These are phyloP conservation scores for Plebejus argus DNA, from an alignment of 2,888 invertebrate species.

Conservation along the genomic window DNA sequence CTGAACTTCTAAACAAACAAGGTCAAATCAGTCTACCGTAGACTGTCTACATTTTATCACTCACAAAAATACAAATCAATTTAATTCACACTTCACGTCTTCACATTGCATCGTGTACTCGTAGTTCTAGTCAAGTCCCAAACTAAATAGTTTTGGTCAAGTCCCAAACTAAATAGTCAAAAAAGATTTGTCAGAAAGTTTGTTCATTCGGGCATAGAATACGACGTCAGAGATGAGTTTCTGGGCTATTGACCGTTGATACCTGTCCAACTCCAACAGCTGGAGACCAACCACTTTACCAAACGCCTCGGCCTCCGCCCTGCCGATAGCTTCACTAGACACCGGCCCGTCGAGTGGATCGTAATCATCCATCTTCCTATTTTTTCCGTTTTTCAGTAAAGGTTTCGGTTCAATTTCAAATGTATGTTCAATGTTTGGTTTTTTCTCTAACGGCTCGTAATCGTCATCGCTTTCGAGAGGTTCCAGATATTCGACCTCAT, in stretches of 20 bases:
- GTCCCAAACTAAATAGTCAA: slow-evolving; percentile 29
- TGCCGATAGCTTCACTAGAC: not conserved
- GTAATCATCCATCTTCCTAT: not conserved
- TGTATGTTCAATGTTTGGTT: not conserved
- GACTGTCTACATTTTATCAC: too few species aligned
- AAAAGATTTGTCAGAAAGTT: slow-evolving; percentile 43
- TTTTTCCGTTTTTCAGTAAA: not conserved
- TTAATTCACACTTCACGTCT: too few species aligned
- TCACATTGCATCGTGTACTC: too few species aligned
- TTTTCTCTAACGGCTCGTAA: not conserved
- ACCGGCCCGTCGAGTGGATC: not conserved
- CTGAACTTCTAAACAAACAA: too few species aligned
- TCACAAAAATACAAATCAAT: too few species aligned
- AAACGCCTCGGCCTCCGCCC: slow-evolving; percentile 39
- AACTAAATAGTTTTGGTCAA: not conserved
- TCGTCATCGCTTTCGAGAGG: not conserved
- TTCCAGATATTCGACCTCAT: not conserved
- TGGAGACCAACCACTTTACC: slow-evolving; percentile 49
- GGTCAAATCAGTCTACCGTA: too few species aligned
- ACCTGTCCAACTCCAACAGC: slow-evolving; percentile 45
- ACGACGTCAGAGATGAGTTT: slow-evolving; percentile 56
- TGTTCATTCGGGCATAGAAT: slow-evolving; percentile 49
- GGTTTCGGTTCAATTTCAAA: not conserved
- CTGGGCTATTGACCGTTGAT: slow-evolving; percentile 51
- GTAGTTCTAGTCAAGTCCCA: too few species aligned